Base-by-base conservation (phyloP, 2,888 invertebrate genomes). In the Cistogaster globosa region DNA sequence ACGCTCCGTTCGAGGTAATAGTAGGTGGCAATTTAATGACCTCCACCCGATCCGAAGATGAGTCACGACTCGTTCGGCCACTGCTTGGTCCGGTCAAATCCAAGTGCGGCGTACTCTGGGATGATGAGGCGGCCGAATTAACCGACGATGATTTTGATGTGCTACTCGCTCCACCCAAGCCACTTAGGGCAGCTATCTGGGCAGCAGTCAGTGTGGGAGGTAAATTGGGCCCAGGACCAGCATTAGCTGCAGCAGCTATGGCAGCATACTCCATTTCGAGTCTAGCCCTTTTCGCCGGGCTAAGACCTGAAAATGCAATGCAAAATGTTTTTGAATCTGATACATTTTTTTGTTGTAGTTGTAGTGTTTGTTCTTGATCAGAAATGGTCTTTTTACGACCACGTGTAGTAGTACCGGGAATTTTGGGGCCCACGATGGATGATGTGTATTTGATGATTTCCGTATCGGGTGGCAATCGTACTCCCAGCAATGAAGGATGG, bases 371-470 rank as follows among this genome's bases (percentile, higher is more conserved):
- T 90, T 97, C 96, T 93, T 97, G 97, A 89, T 97, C 93, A 0
- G 97, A 97, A 91, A 97, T 97, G 69, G 97, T 97, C 94, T 97
- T 97, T 94, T 97, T 97, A 82, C 97, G 94, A 80, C 97, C 97
- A 69, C 97, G 94, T 90, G 96, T 97, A 88, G 97, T 97, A 86
- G 96, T 96, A 84, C 97, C 97, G 16, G 96, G 96, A 87, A 96
- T 94, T 94, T 97, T 97, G 79, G 97, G 97, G 83, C 97, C 97
- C 88, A 96, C 96, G 90, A 97, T 95, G 83, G 97, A 97, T 87
- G 97, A 97, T 87, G 97, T 97, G 92, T 97, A 97, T 93, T 97
- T 97, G 91, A 97, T 97, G 87, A 97, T 97, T 93, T 97, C 97
- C 62, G 97, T 97, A 91, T 97, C 97, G 53, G 97, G 97, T 87